Evolutionary conservation across 2,113 vertebrate species (phyloP), one percentile per base, ranked within the genome.

Genomic region (Phoxinus phoxinus): DNA sequence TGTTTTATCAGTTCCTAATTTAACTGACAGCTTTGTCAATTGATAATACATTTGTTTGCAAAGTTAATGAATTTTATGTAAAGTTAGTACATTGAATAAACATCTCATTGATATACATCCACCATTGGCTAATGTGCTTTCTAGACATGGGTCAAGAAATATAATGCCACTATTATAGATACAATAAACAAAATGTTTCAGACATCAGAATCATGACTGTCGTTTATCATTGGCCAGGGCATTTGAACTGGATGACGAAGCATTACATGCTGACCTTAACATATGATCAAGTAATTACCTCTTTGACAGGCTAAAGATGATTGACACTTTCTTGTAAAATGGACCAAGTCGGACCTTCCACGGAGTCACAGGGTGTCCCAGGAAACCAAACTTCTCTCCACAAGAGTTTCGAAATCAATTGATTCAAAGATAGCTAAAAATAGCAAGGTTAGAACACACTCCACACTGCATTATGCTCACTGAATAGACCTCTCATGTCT

Each of bases 391-490:
- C 9, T 71, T 23, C 35, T 72, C 19, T 72, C 23, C 69, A 71
- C 19, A 41, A 41, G 19, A 12, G 76, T 59, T 25, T 37, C 30
- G 9, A 59, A 79, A 79, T 61, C 75, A 78, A 58, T 8, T 15
- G 46, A 76, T 76, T 30, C 17, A 23, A 30, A 30, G 3, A 53
- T 53, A n/a, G 61, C 56, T 19, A 80, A 80, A 8, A 44, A 63
- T 21, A 80, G 17, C 35, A 27, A 44, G 35, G 25, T 81, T 81
- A 27, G 37, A 46, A 65, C 59, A 41, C 77, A 46, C 23, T 81
- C 10, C 23, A 41, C 32, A 35, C 77, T 63, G 32, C 77, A 44
- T 80, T 61, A 25, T 63, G 32, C 19, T 76, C 12, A 63, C 30
- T 7, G 78, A 27, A 48, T 44, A 81, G 37, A 81, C 37, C 37